Evolutionary conservation across 2,888 invertebrate species (phyloP).

Genomic region (Rhagium mordax): DNA sequence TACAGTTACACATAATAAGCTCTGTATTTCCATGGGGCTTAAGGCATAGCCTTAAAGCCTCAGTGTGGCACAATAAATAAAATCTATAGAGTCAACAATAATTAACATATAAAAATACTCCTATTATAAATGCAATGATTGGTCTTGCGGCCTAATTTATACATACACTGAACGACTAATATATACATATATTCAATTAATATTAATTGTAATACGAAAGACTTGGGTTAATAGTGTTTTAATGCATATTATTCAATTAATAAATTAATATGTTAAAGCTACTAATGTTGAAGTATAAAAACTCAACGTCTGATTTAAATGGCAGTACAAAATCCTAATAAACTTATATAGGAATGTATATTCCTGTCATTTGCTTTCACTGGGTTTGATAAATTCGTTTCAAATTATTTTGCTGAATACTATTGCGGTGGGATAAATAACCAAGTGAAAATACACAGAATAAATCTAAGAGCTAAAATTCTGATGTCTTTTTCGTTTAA

Average conservation of each 20-base stretch:
- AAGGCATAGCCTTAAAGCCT: conserved; percentile 13
- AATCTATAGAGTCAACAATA: conserved; percentile 34
- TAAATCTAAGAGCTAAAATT: conserved; percentile 49
- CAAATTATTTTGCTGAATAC: conserved; percentile 24
- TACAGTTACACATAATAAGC: conserved; percentile 13
- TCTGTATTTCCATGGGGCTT: conserved; percentile 1
- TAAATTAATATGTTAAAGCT: conserved; percentile 31
- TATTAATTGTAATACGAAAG: conserved; percentile 30
- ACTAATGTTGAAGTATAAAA: conserved; percentile 19
- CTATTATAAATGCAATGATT: conserved; percentile 25
- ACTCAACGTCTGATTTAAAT: not conserved
- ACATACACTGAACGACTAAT: conserved; percentile 7
- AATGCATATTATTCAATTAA: conserved; percentile 13
- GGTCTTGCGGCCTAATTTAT: conserved; percentile 16
- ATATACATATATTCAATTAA: conserved; percentile 11
- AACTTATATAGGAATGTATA: conserved; percentile 22
- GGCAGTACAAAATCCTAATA: conserved; percentile 26
- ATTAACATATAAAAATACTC: conserved; percentile 25
- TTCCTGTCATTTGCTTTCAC: not conserved
- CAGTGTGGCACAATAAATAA: conserved; percentile 36
- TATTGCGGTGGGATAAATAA: conserved; percentile 27
- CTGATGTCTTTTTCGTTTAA: conserved; percentile 75
- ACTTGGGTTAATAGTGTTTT: conserved; percentile 29
- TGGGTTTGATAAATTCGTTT: conserved; percentile 25
- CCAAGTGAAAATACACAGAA: not conserved